These are phyloP conservation scores for Synergus japonicus DNA, from an alignment of 2,888 invertebrate genomes.

Conservation along the genomic window DNA sequence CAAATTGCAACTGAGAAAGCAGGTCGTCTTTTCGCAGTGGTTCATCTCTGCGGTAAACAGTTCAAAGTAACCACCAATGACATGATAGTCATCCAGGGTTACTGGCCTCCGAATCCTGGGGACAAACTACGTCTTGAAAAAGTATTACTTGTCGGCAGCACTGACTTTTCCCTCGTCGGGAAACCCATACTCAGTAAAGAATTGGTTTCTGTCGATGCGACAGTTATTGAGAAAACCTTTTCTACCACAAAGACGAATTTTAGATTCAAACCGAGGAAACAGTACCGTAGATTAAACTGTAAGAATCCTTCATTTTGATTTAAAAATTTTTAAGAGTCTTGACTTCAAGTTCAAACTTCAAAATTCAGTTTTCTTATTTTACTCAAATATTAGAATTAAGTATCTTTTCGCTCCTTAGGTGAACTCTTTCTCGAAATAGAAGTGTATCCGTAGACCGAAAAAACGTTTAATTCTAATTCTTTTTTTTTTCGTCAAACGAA, in stretches of 20 bases:
- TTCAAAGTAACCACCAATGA: conserved; percentile 93
- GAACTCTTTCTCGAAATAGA: too few relatives aligned
- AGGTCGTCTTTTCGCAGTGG: conserved; percentile 88
- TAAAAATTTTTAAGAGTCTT: neutral
- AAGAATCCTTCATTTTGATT: conserved; percentile 63
- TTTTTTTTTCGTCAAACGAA: too few relatives aligned
- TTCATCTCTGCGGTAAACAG: conserved; percentile 90
- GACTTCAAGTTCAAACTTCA: too few relatives aligned
- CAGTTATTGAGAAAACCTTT: conserved; percentile 90
- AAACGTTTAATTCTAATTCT: too few relatives aligned
- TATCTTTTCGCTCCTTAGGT: too few relatives aligned
- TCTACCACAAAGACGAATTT: conserved; percentile 89
- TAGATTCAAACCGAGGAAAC: conserved; percentile 87
- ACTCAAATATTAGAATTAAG: too few relatives aligned
- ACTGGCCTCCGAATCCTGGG: conserved; percentile 90
- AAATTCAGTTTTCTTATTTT: too few relatives aligned
- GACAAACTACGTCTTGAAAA: conserved; percentile 90
- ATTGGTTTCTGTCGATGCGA: conserved; percentile 87
- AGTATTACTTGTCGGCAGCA: conserved; percentile 87
- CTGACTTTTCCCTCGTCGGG: conserved; percentile 90
- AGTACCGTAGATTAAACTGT: conserved; percentile 87
- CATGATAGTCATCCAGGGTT: conserved; percentile 88
- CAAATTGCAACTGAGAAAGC: conserved; percentile 80
- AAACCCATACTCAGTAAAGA: conserved; percentile 87
- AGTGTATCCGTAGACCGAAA: too few relatives aligned